Evolutionary conservation across 2,113 vertebrate species (phyloP).

Genomic region (Turnix velox): DNA sequence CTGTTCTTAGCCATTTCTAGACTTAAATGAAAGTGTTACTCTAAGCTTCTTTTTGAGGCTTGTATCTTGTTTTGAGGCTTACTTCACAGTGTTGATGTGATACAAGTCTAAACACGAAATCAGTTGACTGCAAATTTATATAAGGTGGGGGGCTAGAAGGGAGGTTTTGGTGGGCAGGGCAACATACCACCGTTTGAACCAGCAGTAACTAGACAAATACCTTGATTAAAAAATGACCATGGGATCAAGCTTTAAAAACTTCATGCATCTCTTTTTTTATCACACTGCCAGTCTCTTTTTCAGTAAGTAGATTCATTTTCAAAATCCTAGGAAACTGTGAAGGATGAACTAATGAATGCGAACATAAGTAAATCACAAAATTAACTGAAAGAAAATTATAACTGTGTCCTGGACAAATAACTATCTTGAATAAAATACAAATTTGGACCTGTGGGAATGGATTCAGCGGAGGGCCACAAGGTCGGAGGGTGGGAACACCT

Average conservation of each 20-base stretch:
- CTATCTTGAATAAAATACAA: no score
- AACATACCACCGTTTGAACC: not conserved
- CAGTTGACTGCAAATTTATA: not conserved
- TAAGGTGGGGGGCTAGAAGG: fast-evolving
- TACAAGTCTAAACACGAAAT: not conserved
- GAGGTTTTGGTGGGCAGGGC: not conserved
- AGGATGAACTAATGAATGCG: not conserved
- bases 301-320: not conserved
- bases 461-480: not conserved
- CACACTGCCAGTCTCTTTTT: not conserved
- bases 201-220: not conserved
- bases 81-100: not conserved
- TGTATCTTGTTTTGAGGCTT: not conserved
- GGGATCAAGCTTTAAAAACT: not conserved
- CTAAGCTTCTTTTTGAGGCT: not conserved
- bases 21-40: not conserved
- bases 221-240: not conserved
- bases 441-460: not conserved
- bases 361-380: not conserved
- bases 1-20: not conserved
- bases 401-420: not conserved
- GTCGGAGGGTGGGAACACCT: not conserved
- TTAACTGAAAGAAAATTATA: not conserved
- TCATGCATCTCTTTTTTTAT: not conserved
- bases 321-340: not conserved